Conservation (phyloP, 2,113 vertebrate species). For the Nasalis larvatus region DNA sequence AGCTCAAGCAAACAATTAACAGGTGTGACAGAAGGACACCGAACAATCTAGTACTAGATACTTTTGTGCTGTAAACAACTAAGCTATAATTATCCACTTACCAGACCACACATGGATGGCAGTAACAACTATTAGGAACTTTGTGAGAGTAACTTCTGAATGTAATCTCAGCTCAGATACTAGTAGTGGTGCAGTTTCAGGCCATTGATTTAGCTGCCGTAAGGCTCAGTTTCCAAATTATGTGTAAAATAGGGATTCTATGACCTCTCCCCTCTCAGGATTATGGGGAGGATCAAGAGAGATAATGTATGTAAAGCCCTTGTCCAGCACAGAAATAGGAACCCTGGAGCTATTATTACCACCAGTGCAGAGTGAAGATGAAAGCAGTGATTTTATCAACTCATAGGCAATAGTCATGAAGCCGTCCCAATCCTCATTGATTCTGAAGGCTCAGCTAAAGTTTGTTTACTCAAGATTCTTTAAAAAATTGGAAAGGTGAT, state of each 20-base stretch:
- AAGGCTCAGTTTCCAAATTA: background rate
- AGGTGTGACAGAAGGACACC: background rate
- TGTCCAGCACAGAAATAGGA: background rate
- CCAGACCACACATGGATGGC: background rate
- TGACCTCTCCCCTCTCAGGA: background rate
- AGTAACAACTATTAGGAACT: background rate
- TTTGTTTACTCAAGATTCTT: background rate
- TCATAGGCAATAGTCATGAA: background rate
- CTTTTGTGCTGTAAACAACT: background rate
- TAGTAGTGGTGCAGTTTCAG: background rate
- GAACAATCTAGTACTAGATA: background rate
- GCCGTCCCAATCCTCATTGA: background rate
- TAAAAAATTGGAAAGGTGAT: slow-evolving; percentile 11
- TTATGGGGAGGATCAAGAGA: background rate
- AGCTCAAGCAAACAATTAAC: background rate
- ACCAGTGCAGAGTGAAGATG: background rate
- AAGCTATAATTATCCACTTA: background rate
- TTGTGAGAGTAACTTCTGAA: background rate
- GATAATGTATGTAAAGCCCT: background rate
- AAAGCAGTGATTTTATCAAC: background rate
- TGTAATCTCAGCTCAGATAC: background rate
- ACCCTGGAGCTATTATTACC: background rate
- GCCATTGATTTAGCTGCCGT: background rate
- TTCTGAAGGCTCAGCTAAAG: background rate
- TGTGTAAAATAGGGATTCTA: background rate